Percentiles rank a stretch among this genome's conserved stretches.
Conservation (phyloP, 2,888 invertebrate species). For the Caenorhabditis afra region DNA sequence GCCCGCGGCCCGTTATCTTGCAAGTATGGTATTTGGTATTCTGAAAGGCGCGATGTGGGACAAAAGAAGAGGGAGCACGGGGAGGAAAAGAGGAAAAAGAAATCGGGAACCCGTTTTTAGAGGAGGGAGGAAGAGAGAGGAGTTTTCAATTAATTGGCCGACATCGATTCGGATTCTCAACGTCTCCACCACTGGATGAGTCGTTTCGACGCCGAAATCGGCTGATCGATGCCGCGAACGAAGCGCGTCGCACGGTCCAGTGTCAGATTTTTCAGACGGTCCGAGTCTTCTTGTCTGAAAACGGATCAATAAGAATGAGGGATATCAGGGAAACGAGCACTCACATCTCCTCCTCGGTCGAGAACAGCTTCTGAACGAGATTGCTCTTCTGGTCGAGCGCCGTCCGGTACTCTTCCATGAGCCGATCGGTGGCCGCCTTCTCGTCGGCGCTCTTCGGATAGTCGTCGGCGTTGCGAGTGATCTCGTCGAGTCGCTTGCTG, state of each 20-base stretch:
- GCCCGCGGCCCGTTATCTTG: too few relatives aligned
- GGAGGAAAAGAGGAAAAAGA: too few relatives aligned
- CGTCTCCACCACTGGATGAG: constrained; percentile 63
- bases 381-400: constrained; percentile 66
- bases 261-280: constrained; percentile 63
- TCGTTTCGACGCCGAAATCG: constrained; percentile 69
- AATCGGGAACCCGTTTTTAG: too few relatives aligned
- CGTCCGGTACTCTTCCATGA: constrained; percentile 68
- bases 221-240: constrained; percentile 65
- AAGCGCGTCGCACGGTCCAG: constrained; percentile 65
- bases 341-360: constrained; percentile 65
- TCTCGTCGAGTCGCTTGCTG: constrained; percentile 51
- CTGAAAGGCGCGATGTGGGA: too few relatives aligned
- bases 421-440: constrained; percentile 68
- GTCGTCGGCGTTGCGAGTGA: constrained; percentile 54
- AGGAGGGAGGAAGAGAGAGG: too few relatives aligned
- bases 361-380: constrained; percentile 61
- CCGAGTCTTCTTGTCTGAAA: constrained; percentile 66
- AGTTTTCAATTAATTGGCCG: too few relatives aligned
- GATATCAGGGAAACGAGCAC: constrained; percentile 13
- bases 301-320: constrained; percentile 7
- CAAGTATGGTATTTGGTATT: too few relatives aligned
- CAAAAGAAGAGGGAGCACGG: too few relatives aligned
- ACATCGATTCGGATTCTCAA: constrained; percentile 1
- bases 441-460: constrained; percentile 69